Evolutionary conservation across 37 sponge, comb jelly and placozoan genomes (phyloP), one percentile per base, ranked within the genome.

Genomic region (Cliona cf. orientalis): DNA sequence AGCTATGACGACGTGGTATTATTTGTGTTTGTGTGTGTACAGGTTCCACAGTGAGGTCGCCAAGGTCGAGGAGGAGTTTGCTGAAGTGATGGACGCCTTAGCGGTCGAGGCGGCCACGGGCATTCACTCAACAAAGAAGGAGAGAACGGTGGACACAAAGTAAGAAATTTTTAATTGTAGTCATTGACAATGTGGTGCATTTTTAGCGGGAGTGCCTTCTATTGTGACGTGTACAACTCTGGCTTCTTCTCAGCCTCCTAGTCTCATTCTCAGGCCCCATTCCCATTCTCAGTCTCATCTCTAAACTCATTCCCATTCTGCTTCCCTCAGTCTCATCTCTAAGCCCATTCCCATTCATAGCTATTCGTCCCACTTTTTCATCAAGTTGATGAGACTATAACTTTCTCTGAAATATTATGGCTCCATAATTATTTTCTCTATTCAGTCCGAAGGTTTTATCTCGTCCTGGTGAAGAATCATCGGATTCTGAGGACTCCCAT

Each of bases 81-180:
- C 74, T 6, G 63, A 41, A 23, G 14, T 84, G 41, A 84, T 84
- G 80, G 81, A 75, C 38, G 39, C 45, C 4, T 73, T 83, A 35
- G 75, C 83, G 0, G 53, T 31, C 19, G 79, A 91, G 39, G 92
- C 87, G 5, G 83, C 82, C 56, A 76, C 83, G 43, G 74, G 77
- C 21, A 44, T 81, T 7, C 87, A 91, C 78, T 69, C 78, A 66
- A 87, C 87, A 5, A 86, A 81, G 56, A 86, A 61, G 46, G 83
- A 89, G 67, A 73, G 87, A 36, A 33, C 39, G 9, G 41, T 75
- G 69, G 67, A 74, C 34, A 42, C 41, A 29, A 44, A 37, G 82
- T 82, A 43, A 72, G 82, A 5, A 45, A 67, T 49, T 19, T 49
- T 49, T 49, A 14, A 49, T 49, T 49, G 53, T 49, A 49, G 53